Base-by-base conservation (phyloP, 2,113 vertebrate species). In the Rhabdornis inornatus region DNA sequence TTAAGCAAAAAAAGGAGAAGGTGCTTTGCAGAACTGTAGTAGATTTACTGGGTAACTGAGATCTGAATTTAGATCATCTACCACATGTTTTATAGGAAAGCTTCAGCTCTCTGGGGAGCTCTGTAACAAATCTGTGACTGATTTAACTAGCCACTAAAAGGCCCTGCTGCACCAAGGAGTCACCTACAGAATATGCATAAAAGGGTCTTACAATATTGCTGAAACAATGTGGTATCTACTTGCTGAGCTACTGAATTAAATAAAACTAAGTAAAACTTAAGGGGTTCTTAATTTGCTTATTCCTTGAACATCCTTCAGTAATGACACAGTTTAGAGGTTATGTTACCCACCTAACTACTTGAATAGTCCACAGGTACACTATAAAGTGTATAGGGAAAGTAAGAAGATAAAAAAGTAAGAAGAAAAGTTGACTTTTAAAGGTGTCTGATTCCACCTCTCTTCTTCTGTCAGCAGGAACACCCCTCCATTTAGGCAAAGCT, bases 51-150 rank as follows among this genome's bases (percentile, higher is more conserved):
- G 23, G 66, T 94, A 83, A 84, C 42, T 63, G 88, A 94, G 76
- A 81, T 47, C 59, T 72, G 87, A 94, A 82, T 94, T 47, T 65
- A 59, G 59, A 83, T 56, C 14, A 82, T 66, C 56, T 56, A 63
- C 57, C 47, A 60, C 42, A 80, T n/a, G 61, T 91, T 92, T 94
- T 76, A 78, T 18, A 83, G 60, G 71, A 95, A 96, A 90, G 25
- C 49, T 79, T 70, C 45, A 53, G 6, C 9, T 47, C 69, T 57
- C 63, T 4, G 6, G 76, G 63, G 87, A 84, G 39, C 75, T 49
- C 66, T 52, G 22, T 65, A 87, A 85, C 1, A 12, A 80, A 90
- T 39, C 52, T 47, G 30, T 71, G 50, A 72, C 25, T 13, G 35
- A 91, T 81, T 83, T 87, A 93, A 74, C 56, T 44, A 31, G 44